Evolutionary conservation across 2,797 vertebrate genomes (phyloP), one percentile per base, ranked within the genome.

Genomic region (Sebastes melanostomus): DNA sequence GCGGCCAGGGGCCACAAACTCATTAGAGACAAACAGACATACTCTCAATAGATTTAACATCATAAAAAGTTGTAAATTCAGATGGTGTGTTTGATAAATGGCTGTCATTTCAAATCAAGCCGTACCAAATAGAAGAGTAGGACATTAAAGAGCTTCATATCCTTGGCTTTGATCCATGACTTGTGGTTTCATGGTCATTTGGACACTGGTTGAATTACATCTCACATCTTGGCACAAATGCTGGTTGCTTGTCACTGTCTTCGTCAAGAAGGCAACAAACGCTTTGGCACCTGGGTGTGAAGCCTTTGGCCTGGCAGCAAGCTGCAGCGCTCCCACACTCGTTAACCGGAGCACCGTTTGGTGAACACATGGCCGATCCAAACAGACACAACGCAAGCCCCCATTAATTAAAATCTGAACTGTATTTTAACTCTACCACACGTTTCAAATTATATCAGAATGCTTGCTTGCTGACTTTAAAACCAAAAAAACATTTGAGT

Each of bases 291-390:
- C 70, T 83, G 79, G 80, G 85, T 82, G 85, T 62, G 68, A 88
- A 86, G 80, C 72, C 67, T 88, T 77, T 79, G 71, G 73, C 80
- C 72, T 71, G 66, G 46, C 42, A 70, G 65, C 72, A 80, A 88
- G 70, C 68, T 85, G 65, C 77, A 75, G 46, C 62, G 5, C 69
- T 80, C 58, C 67, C 77, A 32, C 63, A 13, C 61, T 84, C 67
- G 55, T 86, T 82, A 90, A 80, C 30, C 29, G 13, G 18, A 78
- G 78, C 61, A 30, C 36, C 12, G 63, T 88, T 89, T 88, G 86
- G 82, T 72, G 72, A 84, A 84, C 90, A 91, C 84, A 76, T 90
- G 88, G 80, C 69, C 12, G 54, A 84, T 81, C 77, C 77, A 82
- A 88, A 86, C 52, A 55, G 77, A 84, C 79, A 20, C 46, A 50